Percentiles rank a stretch among this genome's conserved stretches.
These are phyloP conservation scores for Aphelocoma coerulescens DNA, from an alignment of 2,113 vertebrate genomes.

Conservation along the genomic window DNA sequence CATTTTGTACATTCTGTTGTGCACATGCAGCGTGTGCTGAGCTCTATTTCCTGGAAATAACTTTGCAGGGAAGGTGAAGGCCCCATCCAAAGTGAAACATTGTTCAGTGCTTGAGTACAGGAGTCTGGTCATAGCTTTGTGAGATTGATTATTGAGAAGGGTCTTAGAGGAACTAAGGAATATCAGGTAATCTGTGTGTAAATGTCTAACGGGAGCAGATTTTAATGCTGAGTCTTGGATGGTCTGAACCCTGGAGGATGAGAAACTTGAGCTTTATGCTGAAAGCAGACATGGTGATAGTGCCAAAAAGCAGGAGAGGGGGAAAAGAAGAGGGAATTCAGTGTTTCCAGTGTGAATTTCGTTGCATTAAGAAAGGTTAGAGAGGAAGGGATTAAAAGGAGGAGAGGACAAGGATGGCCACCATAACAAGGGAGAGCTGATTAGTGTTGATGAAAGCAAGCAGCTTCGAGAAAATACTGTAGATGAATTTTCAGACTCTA, in stretches of 20 bases:
- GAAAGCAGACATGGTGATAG: not conserved
- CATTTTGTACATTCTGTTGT: rapidly evolving
- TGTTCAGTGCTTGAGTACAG: not conserved
- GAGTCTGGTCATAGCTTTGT: not conserved
- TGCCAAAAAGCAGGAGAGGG: not conserved
- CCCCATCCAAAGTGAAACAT: not conserved
- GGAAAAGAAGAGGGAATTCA: not conserved
- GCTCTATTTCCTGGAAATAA: not conserved
- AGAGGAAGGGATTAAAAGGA: not conserved
- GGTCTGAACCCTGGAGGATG: not conserved
- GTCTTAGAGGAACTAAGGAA: not conserved
- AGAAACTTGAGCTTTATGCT: not conserved
- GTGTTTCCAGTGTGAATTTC: not conserved
- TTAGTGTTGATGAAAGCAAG: not conserved
- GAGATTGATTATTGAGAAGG: not conserved
- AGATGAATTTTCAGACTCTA: not conserved
- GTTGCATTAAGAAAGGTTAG: not conserved
- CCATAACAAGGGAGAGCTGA: not conserved
- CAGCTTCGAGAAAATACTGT: not conserved
- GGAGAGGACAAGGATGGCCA: not conserved
- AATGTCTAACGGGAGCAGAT: not conserved
- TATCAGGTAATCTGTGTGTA: not conserved
- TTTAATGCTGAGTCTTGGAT: not conserved
- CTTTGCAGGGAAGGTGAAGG: not conserved
- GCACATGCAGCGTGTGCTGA: not conserved